Evolutionary conservation across 1,140 invertebrate genomes (phyloP).

Genomic region (Calliopsis andreniformis): DNA sequence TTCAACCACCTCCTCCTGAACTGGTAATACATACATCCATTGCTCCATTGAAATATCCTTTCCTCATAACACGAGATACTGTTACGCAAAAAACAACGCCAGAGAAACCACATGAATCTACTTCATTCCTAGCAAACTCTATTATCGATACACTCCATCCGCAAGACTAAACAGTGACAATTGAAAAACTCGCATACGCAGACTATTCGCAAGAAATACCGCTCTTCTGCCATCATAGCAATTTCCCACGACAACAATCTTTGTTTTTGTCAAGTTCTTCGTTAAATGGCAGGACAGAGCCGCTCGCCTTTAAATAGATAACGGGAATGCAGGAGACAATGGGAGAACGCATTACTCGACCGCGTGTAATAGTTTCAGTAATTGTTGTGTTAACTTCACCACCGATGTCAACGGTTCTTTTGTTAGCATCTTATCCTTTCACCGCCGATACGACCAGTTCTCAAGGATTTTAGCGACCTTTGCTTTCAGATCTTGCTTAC

Average conservation of each 20-base stretch:
- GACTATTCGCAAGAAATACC: not conserved
- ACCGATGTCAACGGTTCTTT: slow-evolving; percentile 21
- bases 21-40: not conserved
- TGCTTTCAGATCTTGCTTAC: slow-evolving; percentile 25
- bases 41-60: not conserved
- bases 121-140: not conserved
- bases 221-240: not conserved
- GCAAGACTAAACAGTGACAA: not conserved
- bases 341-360: not conserved
- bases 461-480: slow-evolving; percentile 44
- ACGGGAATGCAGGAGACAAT: slow-evolving; percentile 41
- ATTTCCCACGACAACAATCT: not conserved
- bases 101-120: not conserved
- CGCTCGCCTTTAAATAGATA: not conserved
- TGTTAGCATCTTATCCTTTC: slow-evolving; percentile 36
- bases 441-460: slow-evolving; percentile 10
- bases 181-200: not conserved
- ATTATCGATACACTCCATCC: not conserved
- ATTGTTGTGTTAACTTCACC: slow-evolving; percentile 28
- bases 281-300: not conserved
- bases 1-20: not conserved
- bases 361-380: not conserved
- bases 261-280: not conserved
- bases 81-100: not conserved
- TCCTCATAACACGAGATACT: not conserved